A percentile compares a stretch with the other conserved stretches of the same genome.
These are phyloP conservation scores for Agriopis aurantiaria DNA, from an alignment of 2,888 invertebrate species.

Conservation along the genomic window DNA sequence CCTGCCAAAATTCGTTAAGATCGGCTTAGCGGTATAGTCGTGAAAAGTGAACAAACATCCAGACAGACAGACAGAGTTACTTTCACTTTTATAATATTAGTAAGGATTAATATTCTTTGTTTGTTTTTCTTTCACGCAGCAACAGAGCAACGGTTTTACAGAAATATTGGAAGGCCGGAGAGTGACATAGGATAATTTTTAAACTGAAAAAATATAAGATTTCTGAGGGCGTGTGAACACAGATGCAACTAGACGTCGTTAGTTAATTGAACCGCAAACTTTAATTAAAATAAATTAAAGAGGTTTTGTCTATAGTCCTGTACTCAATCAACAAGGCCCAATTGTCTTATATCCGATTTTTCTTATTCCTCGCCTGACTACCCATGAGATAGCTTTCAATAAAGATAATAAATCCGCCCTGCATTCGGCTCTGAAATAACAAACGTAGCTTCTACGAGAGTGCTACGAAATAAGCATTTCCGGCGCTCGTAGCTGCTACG, in stretches of 20 bases:
- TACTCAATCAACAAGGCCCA: not conserved
- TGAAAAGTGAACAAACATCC: too few species aligned
- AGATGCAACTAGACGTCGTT: not conserved
- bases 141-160: too few species aligned
- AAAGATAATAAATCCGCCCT: slow-evolving; percentile 18
- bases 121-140: too few species aligned
- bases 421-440: slow-evolving; percentile 24
- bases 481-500: slow-evolving; percentile 31
- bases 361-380: slow-evolving; percentile 2
- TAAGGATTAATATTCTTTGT: too few species aligned
- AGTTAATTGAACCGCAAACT: not conserved
- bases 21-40: too few species aligned
- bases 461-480: slow-evolving; percentile 36
- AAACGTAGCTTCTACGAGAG: slow-evolving; percentile 23
- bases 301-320: not conserved
- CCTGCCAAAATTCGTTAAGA: too few species aligned
- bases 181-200: too few species aligned
- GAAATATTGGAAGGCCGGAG: too few species aligned
- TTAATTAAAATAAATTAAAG: not conserved
- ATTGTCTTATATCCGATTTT: slow-evolving; percentile 1
- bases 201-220: too few species aligned
- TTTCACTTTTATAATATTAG: too few species aligned
- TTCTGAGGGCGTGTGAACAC: too few species aligned
- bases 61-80: too few species aligned
- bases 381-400: slow-evolving; percentile 7